A percentile compares a stretch with the other conserved stretches of the same genome.
Conservation (phyloP, 2,797 vertebrate genomes). For the Clarias laeviceps region DNA sequence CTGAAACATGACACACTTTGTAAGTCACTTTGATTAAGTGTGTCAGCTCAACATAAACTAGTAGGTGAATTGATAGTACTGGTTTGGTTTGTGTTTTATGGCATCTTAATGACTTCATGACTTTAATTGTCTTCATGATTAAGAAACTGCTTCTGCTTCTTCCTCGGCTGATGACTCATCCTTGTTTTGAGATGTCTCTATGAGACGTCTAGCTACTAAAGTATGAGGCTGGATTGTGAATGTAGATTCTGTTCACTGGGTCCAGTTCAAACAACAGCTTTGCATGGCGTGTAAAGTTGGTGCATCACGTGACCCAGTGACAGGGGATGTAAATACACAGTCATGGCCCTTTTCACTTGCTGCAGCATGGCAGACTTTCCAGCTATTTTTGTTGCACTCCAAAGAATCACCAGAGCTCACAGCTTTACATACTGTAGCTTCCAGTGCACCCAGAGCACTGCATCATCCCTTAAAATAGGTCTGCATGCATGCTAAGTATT, state of each 20-base stretch:
- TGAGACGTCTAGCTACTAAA: constrained; percentile 23
- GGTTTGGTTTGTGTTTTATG: not conserved
- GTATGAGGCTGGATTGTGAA: constrained; percentile 7
- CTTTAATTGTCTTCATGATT: not conserved
- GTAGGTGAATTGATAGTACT: not conserved
- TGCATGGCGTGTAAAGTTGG: not conserved
- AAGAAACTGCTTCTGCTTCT: constrained; percentile 13
- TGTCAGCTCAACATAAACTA: not conserved
- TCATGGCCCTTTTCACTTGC: constrained; percentile 46
- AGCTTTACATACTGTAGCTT: constrained; percentile 50
- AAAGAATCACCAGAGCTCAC: constrained; percentile 54
- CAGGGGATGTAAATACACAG: constrained; percentile 65
- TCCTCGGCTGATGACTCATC: not conserved
- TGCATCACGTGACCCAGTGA: constrained; percentile 60
- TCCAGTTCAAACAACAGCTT: not conserved
- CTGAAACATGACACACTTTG: not conserved
- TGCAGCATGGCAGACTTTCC: constrained; percentile 45
- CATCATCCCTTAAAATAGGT: constrained; percentile 55
- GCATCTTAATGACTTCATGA: no score
- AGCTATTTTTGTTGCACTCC: constrained; percentile 58
- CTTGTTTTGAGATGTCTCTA: constrained; percentile 43
- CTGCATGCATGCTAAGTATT: constrained; percentile 31
- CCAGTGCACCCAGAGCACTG: constrained; percentile 41
- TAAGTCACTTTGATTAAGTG: not conserved
- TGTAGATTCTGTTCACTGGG: not conserved